Evolutionary conservation across 2,113 vertebrate species (phyloP).

Genomic region (Malurus alboscapulatus): DNA sequence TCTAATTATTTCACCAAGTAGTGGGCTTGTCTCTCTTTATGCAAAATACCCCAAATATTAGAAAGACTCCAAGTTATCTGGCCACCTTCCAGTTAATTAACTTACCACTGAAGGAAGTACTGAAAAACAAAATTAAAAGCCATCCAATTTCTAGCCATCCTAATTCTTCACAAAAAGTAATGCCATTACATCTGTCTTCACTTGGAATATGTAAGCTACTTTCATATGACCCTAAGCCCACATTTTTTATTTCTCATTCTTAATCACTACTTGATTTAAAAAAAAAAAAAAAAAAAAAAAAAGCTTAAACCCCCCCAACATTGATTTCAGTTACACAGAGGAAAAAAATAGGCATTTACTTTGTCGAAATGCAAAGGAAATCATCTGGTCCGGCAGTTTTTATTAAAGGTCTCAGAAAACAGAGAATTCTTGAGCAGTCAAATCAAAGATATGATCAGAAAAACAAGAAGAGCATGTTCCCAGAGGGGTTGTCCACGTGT

Average conservation of each 20-base stretch:
- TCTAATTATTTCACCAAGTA: conserved; percentile 41
- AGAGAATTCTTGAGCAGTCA: neutral
- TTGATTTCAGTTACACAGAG: neutral
- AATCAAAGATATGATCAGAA: neutral
- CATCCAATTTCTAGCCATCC: conserved; percentile 22
- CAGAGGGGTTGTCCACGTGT: accelerated
- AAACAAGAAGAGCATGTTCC: neutral
- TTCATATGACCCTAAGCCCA: neutral
- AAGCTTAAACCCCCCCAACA: no score
- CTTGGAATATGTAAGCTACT: conserved; percentile 22
- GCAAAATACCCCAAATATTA: neutral
- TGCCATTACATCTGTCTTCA: conserved; percentile 14
- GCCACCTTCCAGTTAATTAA: conserved; percentile 68
- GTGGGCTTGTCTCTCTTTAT: conserved; percentile 2
- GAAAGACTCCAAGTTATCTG: conserved; percentile 41
- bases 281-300: neutral
- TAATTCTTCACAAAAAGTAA: conserved; percentile 12
- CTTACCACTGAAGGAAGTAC: conserved; percentile 36
- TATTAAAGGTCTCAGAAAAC: neutral
- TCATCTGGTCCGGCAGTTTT: neutral
- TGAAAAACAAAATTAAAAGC: conserved; percentile 62
- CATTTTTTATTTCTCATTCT: neutral
- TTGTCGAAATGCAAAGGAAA: neutral
- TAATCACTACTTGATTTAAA: neutral
- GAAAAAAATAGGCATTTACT: neutral